phyloP scores from a whole-genome alignment of 2,888 invertebrate species.

The Caenorhabditis panamensis region DNA sequence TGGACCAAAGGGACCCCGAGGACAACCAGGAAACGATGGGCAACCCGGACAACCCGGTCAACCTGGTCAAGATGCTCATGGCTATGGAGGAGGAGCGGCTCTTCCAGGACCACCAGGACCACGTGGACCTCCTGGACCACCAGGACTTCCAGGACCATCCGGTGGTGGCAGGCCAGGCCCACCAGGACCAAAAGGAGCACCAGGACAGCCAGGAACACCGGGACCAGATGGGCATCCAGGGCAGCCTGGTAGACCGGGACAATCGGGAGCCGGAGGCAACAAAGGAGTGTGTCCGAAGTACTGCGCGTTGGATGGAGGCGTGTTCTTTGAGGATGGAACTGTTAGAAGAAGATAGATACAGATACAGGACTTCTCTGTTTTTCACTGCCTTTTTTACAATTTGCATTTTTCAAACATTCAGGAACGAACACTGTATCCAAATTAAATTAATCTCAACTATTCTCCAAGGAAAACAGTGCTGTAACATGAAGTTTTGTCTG shows the following conservation, averaged over 20 bases:
- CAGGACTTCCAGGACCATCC: constrained; percentile 63
- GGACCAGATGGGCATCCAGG: constrained; percentile 58
- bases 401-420: constrained; percentile 27
- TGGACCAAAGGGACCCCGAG: constrained; percentile 55
- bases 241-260: constrained; percentile 52
- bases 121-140: no score
- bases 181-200: constrained; percentile 61
- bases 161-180: constrained; percentile 54
- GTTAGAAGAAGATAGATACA: constrained; percentile 43
- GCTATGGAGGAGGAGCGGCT: constrained; percentile 61
- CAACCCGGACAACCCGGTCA: constrained; percentile 58
- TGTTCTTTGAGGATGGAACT: constrained; percentile 64
- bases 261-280: constrained; percentile 46
- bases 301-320: constrained; percentile 57
- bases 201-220: constrained; percentile 57
- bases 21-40: no score
- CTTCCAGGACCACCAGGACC: no score
- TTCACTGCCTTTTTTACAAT: constrained; percentile 36
- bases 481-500: no score
- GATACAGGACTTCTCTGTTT: neutral
- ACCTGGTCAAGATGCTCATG: constrained; percentile 55
- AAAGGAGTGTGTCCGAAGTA: no score
- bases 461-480: no score
- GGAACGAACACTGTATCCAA: no score
- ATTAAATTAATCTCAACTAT: no score